Base-by-base conservation (phyloP, 2,797 vertebrate genomes). In the Falco rusticolus region DNA sequence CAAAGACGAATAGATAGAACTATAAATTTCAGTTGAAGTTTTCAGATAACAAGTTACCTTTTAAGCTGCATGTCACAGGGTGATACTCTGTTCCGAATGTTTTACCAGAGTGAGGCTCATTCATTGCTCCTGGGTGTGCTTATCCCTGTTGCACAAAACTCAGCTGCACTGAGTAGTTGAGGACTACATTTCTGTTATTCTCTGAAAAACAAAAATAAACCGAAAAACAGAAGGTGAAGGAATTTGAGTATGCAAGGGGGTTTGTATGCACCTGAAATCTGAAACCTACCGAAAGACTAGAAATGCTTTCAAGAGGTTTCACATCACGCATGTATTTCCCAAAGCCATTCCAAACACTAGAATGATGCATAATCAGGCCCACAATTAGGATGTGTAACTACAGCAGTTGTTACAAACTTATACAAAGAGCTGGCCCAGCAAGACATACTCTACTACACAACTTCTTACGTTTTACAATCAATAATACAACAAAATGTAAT, bases 401-500 rank as follows among this genome's bases (percentile, higher is more conserved):
- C 60, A 93, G 45, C 9, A 93, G 41, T 48, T 82, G 20, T 72
- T 66, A 64, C 6, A 53, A 61, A 60, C 60, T 80, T 34, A 65
- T 16, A 80, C 14, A 57, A 82, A 21, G 79, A 66, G 22, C 54
- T 76, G 26, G 21, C 29, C 34, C 31, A 93, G 72, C 28, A 93
- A 95, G n/a, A 56, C 15, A 59, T 72, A 63, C 29, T 34, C n/a
- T 70, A 68, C 59, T 54, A 90, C 53, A 43, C 22, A 80, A 95
- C 70, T 82, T 90, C 56, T 78, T 71, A 41, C 48, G 74, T 78
- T 94, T 85, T 57, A 83, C n/a, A 97, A 92, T 93, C 91, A 94
- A 74, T 91, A 96, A 82, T 39, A 87, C 64, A 94, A 95, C 88
- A 89, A 95, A 94, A 65, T 80, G 17, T 82, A 86, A 95, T 41